phyloP scores from a whole-genome alignment of 2,888 invertebrate species.

The Scaptomyza tumidula region DNA sequence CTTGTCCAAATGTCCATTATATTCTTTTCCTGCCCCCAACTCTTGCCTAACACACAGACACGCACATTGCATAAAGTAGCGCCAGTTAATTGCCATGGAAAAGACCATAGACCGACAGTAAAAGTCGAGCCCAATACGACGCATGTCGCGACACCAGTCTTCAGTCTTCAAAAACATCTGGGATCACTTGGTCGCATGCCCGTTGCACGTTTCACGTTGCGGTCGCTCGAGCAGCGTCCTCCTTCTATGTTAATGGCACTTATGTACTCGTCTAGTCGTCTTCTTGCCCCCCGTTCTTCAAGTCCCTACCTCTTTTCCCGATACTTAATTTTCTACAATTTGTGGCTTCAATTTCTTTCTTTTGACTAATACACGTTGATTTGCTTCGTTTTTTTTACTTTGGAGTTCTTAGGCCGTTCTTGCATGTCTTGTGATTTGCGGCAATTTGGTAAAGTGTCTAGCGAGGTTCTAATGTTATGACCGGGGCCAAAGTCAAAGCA shows the following conservation, averaged over 20 bases:
- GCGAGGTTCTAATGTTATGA: conserved; percentile 78
- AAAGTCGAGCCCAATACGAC: conserved; percentile 23
- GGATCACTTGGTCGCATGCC: conserved; percentile 40
- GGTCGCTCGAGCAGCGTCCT: conserved; percentile 31
- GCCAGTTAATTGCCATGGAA: conserved; percentile 66
- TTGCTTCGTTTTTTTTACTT: conserved; percentile 28
- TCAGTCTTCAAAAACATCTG: conserved; percentile 38
- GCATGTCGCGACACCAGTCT: conserved; percentile 59
- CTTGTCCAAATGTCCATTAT: conserved; percentile 13
- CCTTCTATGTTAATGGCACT: conserved; percentile 65
- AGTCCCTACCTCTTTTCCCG: conserved; percentile 22
- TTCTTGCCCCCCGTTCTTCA: conserved; percentile 34
- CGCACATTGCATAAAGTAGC: conserved; percentile 48
- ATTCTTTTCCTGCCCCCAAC: conserved; percentile 6
- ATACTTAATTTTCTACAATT: conserved; percentile 70
- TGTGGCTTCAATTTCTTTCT: conserved; percentile 44
- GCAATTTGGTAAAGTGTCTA: conserved; percentile 81
- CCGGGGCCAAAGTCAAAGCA: conserved; percentile 43
- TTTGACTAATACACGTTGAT: conserved; percentile 71
- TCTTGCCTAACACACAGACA: conserved; percentile 12
- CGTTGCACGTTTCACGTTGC: conserved; percentile 2
- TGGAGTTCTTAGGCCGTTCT: conserved; percentile 17
- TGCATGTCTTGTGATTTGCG: conserved; percentile 66
- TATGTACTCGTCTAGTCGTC: conserved; percentile 26
- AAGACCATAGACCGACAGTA: conserved; percentile 10